Base-by-base conservation (phyloP, 2,113 vertebrate species). In the Nothoprocta perdicaria region DNA sequence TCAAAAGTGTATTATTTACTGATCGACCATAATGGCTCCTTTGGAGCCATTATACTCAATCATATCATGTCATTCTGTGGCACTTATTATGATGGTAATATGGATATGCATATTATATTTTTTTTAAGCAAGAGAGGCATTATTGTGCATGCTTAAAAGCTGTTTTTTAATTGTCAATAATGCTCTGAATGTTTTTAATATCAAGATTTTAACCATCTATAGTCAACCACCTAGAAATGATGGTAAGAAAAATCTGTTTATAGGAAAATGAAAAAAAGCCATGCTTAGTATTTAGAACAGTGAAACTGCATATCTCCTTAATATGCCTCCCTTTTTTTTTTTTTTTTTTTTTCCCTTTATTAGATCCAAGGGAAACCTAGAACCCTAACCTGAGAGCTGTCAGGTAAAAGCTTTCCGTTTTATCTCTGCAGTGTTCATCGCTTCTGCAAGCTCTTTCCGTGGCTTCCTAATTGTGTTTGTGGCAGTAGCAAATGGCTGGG, bases 1-100 rank as follows among this genome's bases (percentile, higher is more conserved):
- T 97, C 89, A 94, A 93, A 97, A 97, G 96, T 97, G 97, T 97
- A 97, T 97, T 98, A 97, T 98, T 98, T 97, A 98, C 97, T 97
- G 97, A 98, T 98, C 97, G 92, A 96, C 96, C 96, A 95, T 92
- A 89, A 96, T 96, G 97, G 96, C 95, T 98, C 95, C 96, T 90
- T 80, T 81, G 95, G 95, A 97, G 95, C 97, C 96, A 97, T 96
- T 97, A 96, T 94, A 87, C 95, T 95, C 97, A 97, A 96, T 97
- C 97, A 97, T 96, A 97, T 96, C 97, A 97, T 97, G 97, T 97
- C 96, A 97, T 84, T 97, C 97, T 95, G 86, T 92, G 90, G 89
- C 86, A 48, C 91, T 97, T 95, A 96, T 92, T 97, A 95, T 97
- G 95, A 97, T 97, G 96, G 87, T 97, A 96, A 96, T 95, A 97